Evolutionary conservation across 2,888 invertebrate genomes (phyloP), one percentile per base, ranked within the genome.

Genomic region (Ligdia adustata): DNA sequence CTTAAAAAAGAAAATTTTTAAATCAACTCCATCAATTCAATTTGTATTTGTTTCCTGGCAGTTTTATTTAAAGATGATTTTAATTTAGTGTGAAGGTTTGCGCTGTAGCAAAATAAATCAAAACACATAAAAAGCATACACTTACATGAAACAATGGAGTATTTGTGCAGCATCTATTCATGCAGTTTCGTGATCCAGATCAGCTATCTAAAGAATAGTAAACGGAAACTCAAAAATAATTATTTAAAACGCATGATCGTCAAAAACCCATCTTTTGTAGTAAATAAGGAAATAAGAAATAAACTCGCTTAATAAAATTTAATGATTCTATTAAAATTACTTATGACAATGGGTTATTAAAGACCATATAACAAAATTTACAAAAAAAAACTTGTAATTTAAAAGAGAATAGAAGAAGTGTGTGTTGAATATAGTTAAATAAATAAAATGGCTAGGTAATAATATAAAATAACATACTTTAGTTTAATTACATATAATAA

Each of bases 151-250:
- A 74, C 62, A 75, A 77, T 77, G 72, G 72, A 63, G 70, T 68
- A 54, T 64, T 69, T 73, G 82, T 86, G 82, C 77, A 55, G 69
- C 69, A 53, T 50, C 57, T 55, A 73, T 65, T 75, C 86, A 87
- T 88, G 86, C 86, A 78, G 76, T 79, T 75, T 74, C 69, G 80
- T 79, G 75, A 75, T 73, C 80, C 72, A 64, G 74, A 66, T 73
- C 79, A 58, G 72, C 75, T 82, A 80, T 79, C 82, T 83, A 84
- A 53, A 55, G 48, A 75, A 72, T 66, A 76, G 72, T 78, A 74
- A 79, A 75, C 70, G 68, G 69, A 79, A 63, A 75, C 64, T 69
- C 76, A 81, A 81, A 77, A 77, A 82, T 77, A 40, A 35, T 22
- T 46, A 56, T 52, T 40, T 46, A 13, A 34, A 24, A 20, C 3